A percentile compares a stretch with the other conserved stretches of the same genome.
Evolutionary conservation across 2,888 invertebrate genomes (phyloP).

Genomic region (Euzophera pinguis): DNA sequence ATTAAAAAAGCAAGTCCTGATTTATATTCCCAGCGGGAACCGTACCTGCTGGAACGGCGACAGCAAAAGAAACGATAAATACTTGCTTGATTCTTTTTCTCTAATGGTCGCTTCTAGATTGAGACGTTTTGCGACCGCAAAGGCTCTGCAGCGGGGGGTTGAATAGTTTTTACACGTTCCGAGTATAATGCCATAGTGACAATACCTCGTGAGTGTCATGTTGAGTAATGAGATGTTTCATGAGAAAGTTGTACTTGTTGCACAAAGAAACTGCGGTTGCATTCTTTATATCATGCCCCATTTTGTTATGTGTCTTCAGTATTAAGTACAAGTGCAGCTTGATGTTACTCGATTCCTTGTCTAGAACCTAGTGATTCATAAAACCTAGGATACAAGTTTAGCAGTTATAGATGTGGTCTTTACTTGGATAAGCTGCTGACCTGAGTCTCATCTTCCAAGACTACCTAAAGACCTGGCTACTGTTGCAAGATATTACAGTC

Average conservation of each 20-base stretch:
- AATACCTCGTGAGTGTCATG: conserved; percentile 39
- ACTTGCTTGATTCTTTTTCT: conserved; percentile 36
- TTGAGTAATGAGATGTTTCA: conserved; percentile 35
- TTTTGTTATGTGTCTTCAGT: no score
- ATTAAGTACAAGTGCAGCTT: no score
- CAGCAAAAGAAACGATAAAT: conserved; percentile 40
- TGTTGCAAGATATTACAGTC: no score
- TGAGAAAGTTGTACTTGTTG: conserved; percentile 31
- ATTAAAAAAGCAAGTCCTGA: conserved; percentile 35
- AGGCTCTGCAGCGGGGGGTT: conserved; percentile 63
- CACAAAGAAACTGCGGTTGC: conserved; percentile 1
- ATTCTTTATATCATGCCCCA: not conserved
- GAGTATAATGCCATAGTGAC: conserved; percentile 59
- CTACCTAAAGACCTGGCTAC: no score
- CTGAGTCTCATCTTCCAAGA: no score
- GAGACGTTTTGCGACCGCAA: conserved; percentile 75
- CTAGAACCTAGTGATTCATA: no score
- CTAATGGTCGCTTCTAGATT: conserved; percentile 45
- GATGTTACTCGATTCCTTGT: no score
- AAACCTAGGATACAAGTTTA: no score
- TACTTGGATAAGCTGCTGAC: no score
- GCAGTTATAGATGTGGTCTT: no score
- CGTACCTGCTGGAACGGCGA: conserved; percentile 47
- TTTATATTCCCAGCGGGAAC: conserved; percentile 58
- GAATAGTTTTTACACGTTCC: conserved; percentile 48